A percentile compares a stretch with the other conserved stretches of the same genome.
Evolutionary conservation across 1,140 invertebrate genomes (phyloP).

Genomic region (Stegodyphus mimosarum): DNA sequence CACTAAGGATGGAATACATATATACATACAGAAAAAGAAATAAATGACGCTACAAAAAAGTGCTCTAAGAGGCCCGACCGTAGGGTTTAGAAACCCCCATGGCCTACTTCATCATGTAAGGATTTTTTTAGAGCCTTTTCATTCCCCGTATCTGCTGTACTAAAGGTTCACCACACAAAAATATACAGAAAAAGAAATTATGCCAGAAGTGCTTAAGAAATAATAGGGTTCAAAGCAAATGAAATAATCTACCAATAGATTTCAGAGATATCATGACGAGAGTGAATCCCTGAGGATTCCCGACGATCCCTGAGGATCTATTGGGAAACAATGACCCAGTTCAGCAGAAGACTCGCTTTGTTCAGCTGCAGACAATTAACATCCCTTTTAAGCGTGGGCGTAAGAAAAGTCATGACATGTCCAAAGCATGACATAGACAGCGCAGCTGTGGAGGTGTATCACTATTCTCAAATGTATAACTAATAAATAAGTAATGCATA

Average conservation of each 20-base stretch:
- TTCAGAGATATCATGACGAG: background rate
- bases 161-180: background rate
- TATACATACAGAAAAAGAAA: background rate
- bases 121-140: background rate
- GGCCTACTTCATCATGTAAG: background rate
- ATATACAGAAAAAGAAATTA: background rate
- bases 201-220: background rate
- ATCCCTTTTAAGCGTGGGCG: too few species aligned
- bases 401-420: too few species aligned
- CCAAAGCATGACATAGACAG: too few species aligned
- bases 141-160: background rate
- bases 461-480: too few species aligned
- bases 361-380: too few species aligned
- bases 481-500: too few species aligned
- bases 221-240: background rate
- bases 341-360: too few species aligned
- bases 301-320: too few species aligned
- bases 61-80: background rate
- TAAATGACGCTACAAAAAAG: background rate
- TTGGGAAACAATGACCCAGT: too few species aligned
- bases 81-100: background rate
- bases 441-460: too few species aligned
- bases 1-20: too few species aligned
- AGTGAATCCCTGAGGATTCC: too few species aligned
- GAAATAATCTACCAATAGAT: background rate